These are phyloP conservation scores for Apoda limacodes DNA, from an alignment of 2,888 invertebrate genomes.

Conservation along the genomic window DNA sequence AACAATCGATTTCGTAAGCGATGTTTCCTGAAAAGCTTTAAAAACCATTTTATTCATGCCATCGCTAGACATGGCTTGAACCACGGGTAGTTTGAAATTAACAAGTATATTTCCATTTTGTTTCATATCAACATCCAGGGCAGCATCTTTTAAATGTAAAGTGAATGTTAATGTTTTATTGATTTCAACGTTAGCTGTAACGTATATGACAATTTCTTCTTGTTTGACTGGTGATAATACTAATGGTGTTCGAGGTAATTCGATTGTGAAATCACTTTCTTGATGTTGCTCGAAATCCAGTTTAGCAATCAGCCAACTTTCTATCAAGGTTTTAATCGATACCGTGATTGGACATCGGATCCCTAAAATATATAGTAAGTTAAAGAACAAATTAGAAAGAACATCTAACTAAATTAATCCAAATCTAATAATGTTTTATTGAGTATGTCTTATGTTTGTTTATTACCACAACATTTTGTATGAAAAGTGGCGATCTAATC, in stretches of 20 bases:
- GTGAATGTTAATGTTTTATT: slow-evolving; percentile 33
- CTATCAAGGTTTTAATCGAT: slow-evolving; percentile 38
- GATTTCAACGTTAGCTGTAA: slow-evolving; percentile 45
- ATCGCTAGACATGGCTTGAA: slow-evolving; percentile 50
- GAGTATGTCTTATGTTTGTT: too few species aligned
- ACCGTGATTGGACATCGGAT: slow-evolving; percentile 34
- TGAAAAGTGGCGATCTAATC: too few species aligned
- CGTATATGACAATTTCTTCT: slow-evolving; percentile 37
- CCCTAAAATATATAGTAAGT: too few species aligned
- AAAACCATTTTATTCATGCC: slow-evolving; percentile 46
- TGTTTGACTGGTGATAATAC: slow-evolving; percentile 45
- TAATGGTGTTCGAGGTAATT: slow-evolving; percentile 46
- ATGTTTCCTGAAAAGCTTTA: slow-evolving; percentile 37
- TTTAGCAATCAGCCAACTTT: slow-evolving; percentile 51
- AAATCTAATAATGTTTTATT: too few species aligned
- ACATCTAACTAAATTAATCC: too few species aligned
- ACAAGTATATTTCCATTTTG: slow-evolving; percentile 36
- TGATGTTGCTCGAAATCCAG: slow-evolving; percentile 34
- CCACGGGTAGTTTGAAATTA: slow-evolving; percentile 42
- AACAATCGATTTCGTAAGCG: slow-evolving; percentile 38
- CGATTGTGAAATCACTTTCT: slow-evolving; percentile 35
- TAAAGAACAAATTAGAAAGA: too few species aligned
- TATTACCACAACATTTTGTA: too few species aligned
- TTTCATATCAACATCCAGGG: slow-evolving; percentile 37
- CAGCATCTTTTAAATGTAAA: slow-evolving; percentile 41